A percentile compares a stretch with the other conserved stretches of the same genome.
Conservation (phyloP, 2,888 invertebrate genomes). For the Cataglyphis altisquamis region DNA sequence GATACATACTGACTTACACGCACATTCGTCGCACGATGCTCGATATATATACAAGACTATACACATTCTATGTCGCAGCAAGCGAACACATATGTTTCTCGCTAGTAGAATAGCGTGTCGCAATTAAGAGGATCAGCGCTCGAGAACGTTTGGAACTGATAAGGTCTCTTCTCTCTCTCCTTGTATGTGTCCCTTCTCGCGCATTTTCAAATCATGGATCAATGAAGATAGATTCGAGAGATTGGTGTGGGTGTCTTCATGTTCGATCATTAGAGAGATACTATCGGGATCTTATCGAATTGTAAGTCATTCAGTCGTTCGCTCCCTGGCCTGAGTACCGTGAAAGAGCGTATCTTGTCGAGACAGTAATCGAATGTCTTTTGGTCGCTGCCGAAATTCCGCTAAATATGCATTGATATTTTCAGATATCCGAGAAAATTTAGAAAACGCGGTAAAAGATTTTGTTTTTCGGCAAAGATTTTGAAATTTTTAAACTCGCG, state of each 20-base stretch:
- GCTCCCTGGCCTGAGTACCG: conserved; percentile 78
- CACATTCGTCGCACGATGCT: conserved; percentile 42
- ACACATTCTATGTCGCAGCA: background rate
- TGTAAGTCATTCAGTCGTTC: conserved; percentile 84
- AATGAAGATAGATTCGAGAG: conserved; percentile 61
- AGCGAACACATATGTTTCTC: conserved; percentile 61
- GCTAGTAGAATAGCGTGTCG: conserved; percentile 79
- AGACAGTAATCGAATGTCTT: conserved; percentile 22
- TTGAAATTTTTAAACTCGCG: background rate
- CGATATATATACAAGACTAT: conserved; percentile 32
- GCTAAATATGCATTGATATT: background rate
- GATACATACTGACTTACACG: conserved; percentile 33
- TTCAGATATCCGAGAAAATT: background rate
- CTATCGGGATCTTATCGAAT: conserved; percentile 83
- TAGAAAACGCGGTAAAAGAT: background rate
- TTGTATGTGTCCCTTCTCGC: background rate
- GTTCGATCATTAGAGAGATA: conserved; percentile 85
- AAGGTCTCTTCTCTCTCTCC: conserved; percentile 73
- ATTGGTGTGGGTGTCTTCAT: conserved; percentile 82
- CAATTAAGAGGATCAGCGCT: conserved; percentile 84
- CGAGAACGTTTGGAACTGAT: conserved; percentile 80
- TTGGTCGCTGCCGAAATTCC: conserved; percentile 10
- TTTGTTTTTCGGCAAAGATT: background rate
- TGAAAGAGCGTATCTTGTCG: conserved; percentile 63
- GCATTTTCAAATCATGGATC: conserved; percentile 72